phyloP scores from a whole-genome alignment of 1,140 invertebrate genomes.

The Nautilus pompilius region DNA sequence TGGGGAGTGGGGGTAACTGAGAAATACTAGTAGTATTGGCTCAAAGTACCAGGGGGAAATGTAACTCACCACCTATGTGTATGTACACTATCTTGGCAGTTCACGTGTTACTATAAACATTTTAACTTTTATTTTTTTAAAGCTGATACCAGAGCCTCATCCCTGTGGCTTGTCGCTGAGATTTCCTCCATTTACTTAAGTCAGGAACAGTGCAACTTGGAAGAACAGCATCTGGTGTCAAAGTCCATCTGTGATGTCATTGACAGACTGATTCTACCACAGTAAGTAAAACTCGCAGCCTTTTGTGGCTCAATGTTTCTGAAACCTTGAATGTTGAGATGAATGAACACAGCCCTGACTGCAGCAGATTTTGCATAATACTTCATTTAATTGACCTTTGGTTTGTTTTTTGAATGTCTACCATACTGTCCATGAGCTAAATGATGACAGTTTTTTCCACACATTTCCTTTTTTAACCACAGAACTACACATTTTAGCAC shows the following conservation, averaged over 20 bases:
- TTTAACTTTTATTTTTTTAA: constrained; percentile 6
- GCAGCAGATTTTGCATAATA: not conserved
- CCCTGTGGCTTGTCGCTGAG: constrained; percentile 47
- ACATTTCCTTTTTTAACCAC: too few species aligned
- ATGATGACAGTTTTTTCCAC: too few species aligned
- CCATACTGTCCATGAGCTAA: too few species aligned
- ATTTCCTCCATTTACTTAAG: constrained; percentile 45
- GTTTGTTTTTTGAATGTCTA: not conserved
- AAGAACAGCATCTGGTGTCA: constrained; percentile 10
- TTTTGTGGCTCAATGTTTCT: not conserved
- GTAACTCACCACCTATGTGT: too few species aligned
- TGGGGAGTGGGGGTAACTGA: too few species aligned
- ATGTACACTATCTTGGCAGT: too few species aligned
- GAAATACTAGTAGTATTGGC: too few species aligned
- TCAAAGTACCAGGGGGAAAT: too few species aligned
- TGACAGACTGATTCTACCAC: constrained; percentile 41
- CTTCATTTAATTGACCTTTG: not conserved
- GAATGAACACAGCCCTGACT: not conserved
- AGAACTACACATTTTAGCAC: too few species aligned
- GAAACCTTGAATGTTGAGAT: not conserved
- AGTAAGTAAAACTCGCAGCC: constrained; percentile 32
- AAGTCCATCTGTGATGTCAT: constrained; percentile 42
- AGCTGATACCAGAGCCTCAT: constrained; percentile 45
- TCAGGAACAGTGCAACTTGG: constrained; percentile 30
- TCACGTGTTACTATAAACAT: too few species aligned